A percentile compares a stretch with the other conserved stretches of the same genome.
Evolutionary conservation across 2,888 invertebrate species (phyloP).

Genomic region (Uropetala carovei): DNA sequence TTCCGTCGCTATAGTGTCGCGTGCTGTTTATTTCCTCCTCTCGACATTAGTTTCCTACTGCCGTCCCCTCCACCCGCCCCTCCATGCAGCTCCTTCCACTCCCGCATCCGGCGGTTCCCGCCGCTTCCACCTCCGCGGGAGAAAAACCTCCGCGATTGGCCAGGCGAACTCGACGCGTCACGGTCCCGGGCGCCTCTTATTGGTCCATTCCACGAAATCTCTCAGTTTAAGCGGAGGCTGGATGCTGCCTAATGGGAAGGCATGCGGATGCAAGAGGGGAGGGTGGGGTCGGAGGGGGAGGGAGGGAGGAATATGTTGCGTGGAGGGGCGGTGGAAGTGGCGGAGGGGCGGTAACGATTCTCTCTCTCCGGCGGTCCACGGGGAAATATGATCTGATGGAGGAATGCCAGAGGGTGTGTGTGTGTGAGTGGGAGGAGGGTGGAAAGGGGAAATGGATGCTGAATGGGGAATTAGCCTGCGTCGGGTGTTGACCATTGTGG

Average conservation of each 20-base stretch:
- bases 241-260: conserved; percentile 66
- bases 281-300: not conserved
- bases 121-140: conserved; percentile 66
- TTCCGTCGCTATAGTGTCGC: conserved; percentile 67
- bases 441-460: conserved; percentile 69
- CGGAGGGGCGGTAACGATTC: conserved; percentile 66
- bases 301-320: conserved; percentile 42
- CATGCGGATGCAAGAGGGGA: conserved; percentile 59
- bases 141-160: conserved; percentile 25
- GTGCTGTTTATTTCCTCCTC: conserved; percentile 67
- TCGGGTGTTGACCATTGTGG: conserved; percentile 46
- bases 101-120: conserved; percentile 67
- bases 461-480: conserved; percentile 74
- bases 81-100: conserved; percentile 64
- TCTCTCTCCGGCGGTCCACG: conserved; percentile 43
- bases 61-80: conserved; percentile 58
- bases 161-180: conserved; percentile 39
- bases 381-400: conserved; percentile 70
- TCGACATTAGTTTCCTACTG: not conserved
- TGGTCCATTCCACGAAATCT: conserved; percentile 40
- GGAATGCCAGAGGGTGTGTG: conserved; percentile 67
- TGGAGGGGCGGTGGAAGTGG: conserved; percentile 65
- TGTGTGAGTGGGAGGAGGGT: conserved; percentile 67
- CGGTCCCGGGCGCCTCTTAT: conserved; percentile 52
- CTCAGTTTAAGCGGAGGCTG: conserved; percentile 70